Evolutionary conservation across 2,888 invertebrate genomes (phyloP).

Genomic region (Caradrina kadenii): DNA sequence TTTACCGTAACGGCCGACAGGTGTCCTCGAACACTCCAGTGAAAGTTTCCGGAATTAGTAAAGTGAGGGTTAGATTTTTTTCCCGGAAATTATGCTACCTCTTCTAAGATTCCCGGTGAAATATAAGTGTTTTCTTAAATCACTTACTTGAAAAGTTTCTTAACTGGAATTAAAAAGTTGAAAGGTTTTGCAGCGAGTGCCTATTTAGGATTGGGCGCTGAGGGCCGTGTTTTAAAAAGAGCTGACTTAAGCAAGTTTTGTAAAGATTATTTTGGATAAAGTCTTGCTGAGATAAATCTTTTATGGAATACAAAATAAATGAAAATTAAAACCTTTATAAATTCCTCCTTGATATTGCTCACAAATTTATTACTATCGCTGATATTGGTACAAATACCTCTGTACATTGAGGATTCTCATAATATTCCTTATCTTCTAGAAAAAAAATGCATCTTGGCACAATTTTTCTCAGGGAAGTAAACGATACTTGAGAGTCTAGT

Average conservation of each 20-base stretch:
- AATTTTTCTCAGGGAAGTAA: constrained; percentile 42
- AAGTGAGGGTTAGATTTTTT: constrained; percentile 62
- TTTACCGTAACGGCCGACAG: constrained; percentile 76
- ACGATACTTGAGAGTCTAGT: constrained; percentile 32
- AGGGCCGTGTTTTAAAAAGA: constrained; percentile 48
- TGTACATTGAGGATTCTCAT: background rate
- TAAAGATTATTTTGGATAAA: constrained; percentile 56
- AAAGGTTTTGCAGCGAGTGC: constrained; percentile 62
- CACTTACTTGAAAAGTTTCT: constrained; percentile 64
- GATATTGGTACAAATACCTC: background rate
- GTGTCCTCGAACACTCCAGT: constrained; percentile 71
- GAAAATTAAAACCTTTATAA: constrained; percentile 19
- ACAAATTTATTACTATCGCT: background rate
- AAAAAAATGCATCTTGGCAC: constrained; percentile 14
- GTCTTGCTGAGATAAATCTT: constrained; percentile 39
- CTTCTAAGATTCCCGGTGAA: constrained; percentile 59
- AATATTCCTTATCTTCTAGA: background rate
- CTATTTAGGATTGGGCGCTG: constrained; percentile 58
- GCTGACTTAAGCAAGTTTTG: constrained; percentile 54
- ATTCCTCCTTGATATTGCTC: background rate
- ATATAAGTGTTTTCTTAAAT: constrained; percentile 68
- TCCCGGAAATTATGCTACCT: constrained; percentile 58
- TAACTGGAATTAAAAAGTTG: constrained; percentile 66
- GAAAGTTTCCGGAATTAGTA: constrained; percentile 75
- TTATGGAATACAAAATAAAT: constrained; percentile 34